Evolutionary conservation across 2,113 vertebrate genomes (phyloP).

Genomic region (Hiodon alosoides): DNA sequence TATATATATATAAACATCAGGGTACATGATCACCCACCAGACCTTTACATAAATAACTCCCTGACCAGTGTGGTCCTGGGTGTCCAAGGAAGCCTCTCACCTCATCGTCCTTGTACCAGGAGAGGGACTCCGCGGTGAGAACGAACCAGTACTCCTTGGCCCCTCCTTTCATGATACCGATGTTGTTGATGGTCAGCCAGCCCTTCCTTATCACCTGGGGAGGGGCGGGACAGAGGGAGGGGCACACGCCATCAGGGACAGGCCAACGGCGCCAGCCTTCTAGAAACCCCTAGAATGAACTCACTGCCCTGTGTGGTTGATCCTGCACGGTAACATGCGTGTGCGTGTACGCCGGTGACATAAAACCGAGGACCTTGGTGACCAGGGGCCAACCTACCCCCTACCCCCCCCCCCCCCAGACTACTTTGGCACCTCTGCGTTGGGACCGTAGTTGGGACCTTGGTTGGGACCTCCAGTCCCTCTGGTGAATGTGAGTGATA

Average conservation of each 20-base stretch:
- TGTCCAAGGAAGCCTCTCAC: constrained; percentile 55
- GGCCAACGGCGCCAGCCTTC: background rate
- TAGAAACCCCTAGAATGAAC: background rate
- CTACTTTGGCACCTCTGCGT: no score
- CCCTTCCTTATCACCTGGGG: constrained; percentile 93
- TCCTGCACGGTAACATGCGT: background rate
- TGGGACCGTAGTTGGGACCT: background rate
- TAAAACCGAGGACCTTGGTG: no score
- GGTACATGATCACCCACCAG: no score
- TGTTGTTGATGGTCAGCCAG: constrained; percentile 98
- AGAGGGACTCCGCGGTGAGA: constrained; percentile 88
- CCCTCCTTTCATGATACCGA: constrained; percentile 96
- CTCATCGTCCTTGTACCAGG: constrained; percentile 98
- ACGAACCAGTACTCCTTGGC: constrained; percentile 98
- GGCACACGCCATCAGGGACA: constrained; percentile 1
- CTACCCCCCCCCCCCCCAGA: no score
- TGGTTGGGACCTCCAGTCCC: constrained; percentile 11
- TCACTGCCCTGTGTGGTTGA: background rate
- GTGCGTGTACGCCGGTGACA: no score
- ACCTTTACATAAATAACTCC: no score
- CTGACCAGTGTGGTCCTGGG: no score
- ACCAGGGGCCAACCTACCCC: no score
- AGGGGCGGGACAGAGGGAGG: constrained; percentile 14
- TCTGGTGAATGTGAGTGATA: constrained; percentile 12
- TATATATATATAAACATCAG: no score